phyloP scores from a whole-genome alignment of 2,888 invertebrate species.

The Nymphalis polychloros region DNA sequence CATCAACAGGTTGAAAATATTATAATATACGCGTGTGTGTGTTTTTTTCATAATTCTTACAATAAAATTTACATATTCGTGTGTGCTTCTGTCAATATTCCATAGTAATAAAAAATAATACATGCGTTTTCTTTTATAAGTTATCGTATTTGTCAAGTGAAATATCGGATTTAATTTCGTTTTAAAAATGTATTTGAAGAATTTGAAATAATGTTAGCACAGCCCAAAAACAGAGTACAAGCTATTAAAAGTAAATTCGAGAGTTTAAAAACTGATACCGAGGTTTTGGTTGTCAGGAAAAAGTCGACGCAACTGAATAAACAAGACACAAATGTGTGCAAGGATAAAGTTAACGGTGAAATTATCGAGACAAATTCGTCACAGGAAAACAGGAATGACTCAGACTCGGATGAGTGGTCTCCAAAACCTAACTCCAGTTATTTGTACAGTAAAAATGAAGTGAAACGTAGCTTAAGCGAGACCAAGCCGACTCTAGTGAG shows the following conservation, averaged over 20 bases:
- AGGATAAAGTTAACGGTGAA: conserved; percentile 34
- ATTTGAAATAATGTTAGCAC: conserved; percentile 73
- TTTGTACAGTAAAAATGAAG: conserved; percentile 63
- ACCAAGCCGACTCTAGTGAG: conserved; percentile 63
- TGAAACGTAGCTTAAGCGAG: conserved; percentile 57
- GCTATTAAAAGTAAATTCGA: conserved; percentile 85
- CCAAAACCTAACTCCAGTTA: conserved; percentile 67
- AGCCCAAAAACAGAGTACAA: conserved; percentile 81
- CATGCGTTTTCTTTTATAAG: not conserved
- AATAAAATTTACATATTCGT: not conserved
- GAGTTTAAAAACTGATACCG: conserved; percentile 65
- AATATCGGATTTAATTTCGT: conserved; percentile 16
- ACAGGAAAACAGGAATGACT: conserved; percentile 30
- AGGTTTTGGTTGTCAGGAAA: conserved; percentile 43
- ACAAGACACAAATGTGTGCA: conserved; percentile 19
- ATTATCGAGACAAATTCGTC: conserved; percentile 27
- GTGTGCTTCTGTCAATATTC: not conserved
- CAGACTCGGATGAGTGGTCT: conserved; percentile 38
- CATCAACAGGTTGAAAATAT: conserved; percentile 28
- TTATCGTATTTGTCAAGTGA: not conserved
- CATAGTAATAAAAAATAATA: not conserved
- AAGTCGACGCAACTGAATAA: conserved; percentile 28
- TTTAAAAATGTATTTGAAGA: conserved; percentile 58
- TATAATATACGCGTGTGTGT: conserved; percentile 11
- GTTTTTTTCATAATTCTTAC: conserved; percentile 21